Conservation (phyloP, 2,888 invertebrate species). For the Melieria picta region DNA sequence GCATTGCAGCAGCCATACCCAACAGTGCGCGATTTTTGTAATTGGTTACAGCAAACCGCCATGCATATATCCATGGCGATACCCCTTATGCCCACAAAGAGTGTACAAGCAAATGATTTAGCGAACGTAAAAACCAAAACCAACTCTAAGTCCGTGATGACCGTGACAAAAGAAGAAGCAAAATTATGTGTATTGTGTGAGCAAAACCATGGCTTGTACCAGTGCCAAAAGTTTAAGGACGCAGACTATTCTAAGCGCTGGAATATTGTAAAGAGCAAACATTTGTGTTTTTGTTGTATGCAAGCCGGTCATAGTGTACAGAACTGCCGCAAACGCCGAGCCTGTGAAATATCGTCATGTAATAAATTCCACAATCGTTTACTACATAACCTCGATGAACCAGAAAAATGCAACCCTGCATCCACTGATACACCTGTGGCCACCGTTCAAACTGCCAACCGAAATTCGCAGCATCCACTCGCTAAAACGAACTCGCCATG, state of each 20-base stretch:
- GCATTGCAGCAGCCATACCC: conserved; percentile 21
- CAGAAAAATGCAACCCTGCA: not conserved
- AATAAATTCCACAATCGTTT: conserved; percentile 2
- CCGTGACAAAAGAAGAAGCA: not conserved
- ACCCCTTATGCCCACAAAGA: too few relatives aligned
- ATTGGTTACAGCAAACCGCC: conserved; percentile 32
- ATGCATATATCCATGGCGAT: conserved; percentile 6
- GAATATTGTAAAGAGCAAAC: not conserved
- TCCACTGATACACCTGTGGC: conserved; percentile 2
- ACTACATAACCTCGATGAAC: not conserved
- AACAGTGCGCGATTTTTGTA: conserved; percentile 31
- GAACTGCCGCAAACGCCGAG: not conserved
- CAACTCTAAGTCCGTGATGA: not conserved
- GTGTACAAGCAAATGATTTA: too few relatives aligned
- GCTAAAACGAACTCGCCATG: not conserved
- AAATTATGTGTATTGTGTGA: not conserved
- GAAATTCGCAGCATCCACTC: conserved; percentile 2
- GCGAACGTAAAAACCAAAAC: not conserved
- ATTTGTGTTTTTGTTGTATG: not conserved
- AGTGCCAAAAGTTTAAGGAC: conserved; percentile 8
- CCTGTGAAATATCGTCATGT: not conserved
- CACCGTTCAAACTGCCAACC: conserved; percentile 4
- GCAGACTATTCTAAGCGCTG: not conserved
- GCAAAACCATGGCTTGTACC: not conserved
- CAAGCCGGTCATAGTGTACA: not conserved